Base-by-base conservation (phyloP, 53 echinoderm and acorn worm genomes). In the Holothuria scabra region DNA sequence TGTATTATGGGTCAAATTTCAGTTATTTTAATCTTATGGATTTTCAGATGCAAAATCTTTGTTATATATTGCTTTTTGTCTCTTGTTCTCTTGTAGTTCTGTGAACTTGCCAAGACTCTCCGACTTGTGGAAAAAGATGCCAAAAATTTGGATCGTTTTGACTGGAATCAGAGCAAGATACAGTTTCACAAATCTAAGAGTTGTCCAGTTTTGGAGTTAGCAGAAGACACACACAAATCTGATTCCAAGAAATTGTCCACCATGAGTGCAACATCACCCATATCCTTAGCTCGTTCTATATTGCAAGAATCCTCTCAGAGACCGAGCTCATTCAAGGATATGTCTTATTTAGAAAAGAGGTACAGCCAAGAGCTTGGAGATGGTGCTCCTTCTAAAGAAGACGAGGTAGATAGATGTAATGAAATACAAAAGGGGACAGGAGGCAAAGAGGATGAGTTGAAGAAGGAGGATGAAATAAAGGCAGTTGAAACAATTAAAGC, bases 261-360 rank as follows among this genome's bases (percentile, higher is more conserved):
- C 26, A 37, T 84, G 22, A 56, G 68, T 0, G 65, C 88, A n/a
- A 90, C 92, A 22, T 95, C 95, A 6, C 95, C 95, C 3, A 84
- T 92, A 66, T 74, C 90, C 19, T 82, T 92, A 49, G 92, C 89
- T 22, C 64, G 87, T 19, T 76, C 89, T 62, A 84, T 88, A 65
- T 86, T 90, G 62, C 79, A 86, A 56, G 90, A 90, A 48, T 62
- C 85, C 7, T 78, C 90, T 2, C 93, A 90, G 60, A 83, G 88
- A 8, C 93, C 96, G 20, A 91, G 93, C 37, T 96, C 96, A 38
- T 96, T 93, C 88, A 96, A 90, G 35, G 92, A 96, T 41, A 83
- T 87, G 19, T 92, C 91, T 2, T 46, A 86, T 34, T 85, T 96
- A 66, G 88, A 90, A 67, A 88, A 92, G 84, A 65, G 78, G n/a